Evolutionary conservation across 64 coral and sea anemone genomes (phyloP).

Genomic region (Montipora sp.): DNA sequence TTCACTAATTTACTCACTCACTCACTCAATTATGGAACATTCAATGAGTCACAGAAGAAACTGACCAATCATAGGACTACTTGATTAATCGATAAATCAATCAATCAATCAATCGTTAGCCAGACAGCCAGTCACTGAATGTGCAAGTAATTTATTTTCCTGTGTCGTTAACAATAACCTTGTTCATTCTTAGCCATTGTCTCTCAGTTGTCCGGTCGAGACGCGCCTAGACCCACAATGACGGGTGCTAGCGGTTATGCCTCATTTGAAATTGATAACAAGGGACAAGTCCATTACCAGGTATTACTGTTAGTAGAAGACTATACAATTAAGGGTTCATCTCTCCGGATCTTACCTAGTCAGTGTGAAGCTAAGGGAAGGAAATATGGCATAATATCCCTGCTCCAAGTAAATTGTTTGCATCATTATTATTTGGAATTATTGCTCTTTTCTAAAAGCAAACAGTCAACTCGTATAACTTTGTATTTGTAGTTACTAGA

Average conservation of each 20-base stretch:
- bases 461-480: too few species aligned
- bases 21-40: background rate
- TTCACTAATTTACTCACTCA: background rate
- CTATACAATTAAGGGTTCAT: too few species aligned
- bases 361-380: too few species aligned
- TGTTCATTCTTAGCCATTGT: conserved; percentile 21
- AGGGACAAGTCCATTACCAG: conserved; percentile 76
- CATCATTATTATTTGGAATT: too few species aligned
- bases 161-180: background rate
- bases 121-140: background rate
- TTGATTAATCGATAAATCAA: background rate
- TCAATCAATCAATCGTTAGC: background rate
- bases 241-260: conserved; percentile 94
- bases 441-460: too few species aligned
- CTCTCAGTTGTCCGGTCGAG: conserved; percentile 68
- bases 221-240: conserved; percentile 79
- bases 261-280: conserved; percentile 54
- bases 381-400: too few species aligned
- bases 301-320: conserved; percentile 12
- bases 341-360: too few species aligned
- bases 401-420: too few species aligned
- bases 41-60: background rate
- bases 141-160: too few species aligned
- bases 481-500: too few species aligned
- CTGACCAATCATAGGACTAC: too few species aligned